Percentiles rank a stretch among this genome's conserved stretches.
These are phyloP conservation scores for Florisuga fusca DNA, from an alignment of 2,797 vertebrate species.

Conservation along the genomic window DNA sequence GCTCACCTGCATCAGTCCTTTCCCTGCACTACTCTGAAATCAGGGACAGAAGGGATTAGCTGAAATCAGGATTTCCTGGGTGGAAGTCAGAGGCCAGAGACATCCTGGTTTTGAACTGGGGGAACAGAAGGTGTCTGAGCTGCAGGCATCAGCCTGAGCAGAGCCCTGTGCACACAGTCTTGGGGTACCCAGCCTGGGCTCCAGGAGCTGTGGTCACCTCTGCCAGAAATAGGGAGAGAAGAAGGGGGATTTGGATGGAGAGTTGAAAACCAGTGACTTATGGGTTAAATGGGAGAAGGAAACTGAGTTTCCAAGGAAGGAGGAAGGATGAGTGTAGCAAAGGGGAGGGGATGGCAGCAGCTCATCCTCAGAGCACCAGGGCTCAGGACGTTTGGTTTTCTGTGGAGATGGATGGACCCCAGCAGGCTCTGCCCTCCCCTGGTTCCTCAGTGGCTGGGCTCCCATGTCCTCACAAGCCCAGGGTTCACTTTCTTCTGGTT, in stretches of 20 bases:
- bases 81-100: background rate
- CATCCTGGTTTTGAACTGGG: background rate
- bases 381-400: background rate
- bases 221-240: background rate
- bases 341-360: background rate
- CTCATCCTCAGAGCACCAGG: background rate
- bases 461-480: background rate
- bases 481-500: background rate
- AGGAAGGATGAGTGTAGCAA: background rate
- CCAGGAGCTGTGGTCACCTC: accelerated
- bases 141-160: background rate
- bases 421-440: background rate
- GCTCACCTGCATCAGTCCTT: background rate
- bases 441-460: background rate
- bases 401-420: accelerated
- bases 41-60: background rate
- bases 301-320: background rate
- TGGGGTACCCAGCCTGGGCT: background rate
- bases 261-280: background rate
- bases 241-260: background rate
- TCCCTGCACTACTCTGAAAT: background rate
- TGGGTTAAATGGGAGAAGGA: background rate
- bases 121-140: background rate
- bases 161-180: accelerated
- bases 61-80: background rate